phyloP scores from a whole-genome alignment of 2,888 invertebrate genomes.

The Rhimphoctona megacephalus region DNA sequence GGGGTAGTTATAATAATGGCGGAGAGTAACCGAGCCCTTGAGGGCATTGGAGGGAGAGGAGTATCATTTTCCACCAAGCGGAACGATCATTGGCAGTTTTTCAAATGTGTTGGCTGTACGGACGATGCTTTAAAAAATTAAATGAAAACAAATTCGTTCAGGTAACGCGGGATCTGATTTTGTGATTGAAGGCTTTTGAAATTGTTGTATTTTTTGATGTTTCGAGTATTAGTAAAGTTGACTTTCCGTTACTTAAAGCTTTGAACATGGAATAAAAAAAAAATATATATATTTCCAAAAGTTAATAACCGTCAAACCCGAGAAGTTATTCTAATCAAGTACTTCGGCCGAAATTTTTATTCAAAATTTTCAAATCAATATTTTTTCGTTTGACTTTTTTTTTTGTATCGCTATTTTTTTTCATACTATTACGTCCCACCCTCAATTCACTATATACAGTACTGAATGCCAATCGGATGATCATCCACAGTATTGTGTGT shows the following conservation, averaged over 20 bases:
- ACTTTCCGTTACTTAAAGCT: not conserved
- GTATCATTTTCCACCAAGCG: constrained; percentile 16
- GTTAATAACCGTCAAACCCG: not conserved
- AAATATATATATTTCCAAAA: not conserved
- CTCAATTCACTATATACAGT: no score
- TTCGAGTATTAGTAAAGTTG: not conserved
- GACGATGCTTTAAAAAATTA: not conserved
- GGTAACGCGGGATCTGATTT: not conserved
- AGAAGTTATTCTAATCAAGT: no score
- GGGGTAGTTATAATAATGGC: constrained; percentile 33
- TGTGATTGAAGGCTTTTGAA: not conserved
- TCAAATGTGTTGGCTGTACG: not conserved
- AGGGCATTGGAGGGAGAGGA: not conserved
- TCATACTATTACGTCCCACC: no score
- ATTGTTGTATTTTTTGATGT: not conserved
- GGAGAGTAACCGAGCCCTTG: not conserved
- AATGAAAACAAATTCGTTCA: not conserved
- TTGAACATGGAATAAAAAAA: not conserved
- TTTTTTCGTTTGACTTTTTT: no score
- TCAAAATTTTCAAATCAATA: no score
- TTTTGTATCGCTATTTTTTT: no score
- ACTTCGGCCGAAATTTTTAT: no score
- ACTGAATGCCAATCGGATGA: no score
- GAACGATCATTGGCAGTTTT: constrained; percentile 36
- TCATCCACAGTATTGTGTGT: no score